These are phyloP conservation scores for Sebastes iracundus DNA, from an alignment of 2,797 vertebrate genomes.

Conservation along the genomic window DNA sequence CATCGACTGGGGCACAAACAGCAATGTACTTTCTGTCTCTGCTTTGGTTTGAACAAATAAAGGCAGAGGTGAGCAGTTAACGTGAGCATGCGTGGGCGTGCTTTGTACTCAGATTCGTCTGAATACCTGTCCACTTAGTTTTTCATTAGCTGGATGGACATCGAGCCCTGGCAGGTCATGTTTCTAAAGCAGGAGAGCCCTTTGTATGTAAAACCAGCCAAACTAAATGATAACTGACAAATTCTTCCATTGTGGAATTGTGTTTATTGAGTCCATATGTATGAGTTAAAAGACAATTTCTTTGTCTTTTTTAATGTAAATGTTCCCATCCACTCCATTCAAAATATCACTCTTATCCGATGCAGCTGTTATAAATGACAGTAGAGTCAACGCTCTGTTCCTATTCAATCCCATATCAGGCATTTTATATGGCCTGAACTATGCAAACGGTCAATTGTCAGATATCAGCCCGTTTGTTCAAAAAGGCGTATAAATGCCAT, in stretches of 20 bases:
- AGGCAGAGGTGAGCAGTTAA: background rate
- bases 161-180: background rate
- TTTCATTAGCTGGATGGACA: background rate
- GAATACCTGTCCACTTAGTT: too few species aligned
- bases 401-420: background rate
- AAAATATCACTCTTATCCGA: background rate
- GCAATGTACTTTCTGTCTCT: background rate
- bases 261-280: background rate
- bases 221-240: background rate
- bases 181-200: background rate
- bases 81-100: background rate
- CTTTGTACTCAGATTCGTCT: background rate
- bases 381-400: background rate
- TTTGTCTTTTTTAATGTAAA: background rate
- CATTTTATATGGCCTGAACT: background rate
- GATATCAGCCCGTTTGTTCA: too few species aligned
- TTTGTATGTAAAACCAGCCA: background rate
- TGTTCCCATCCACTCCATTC: background rate
- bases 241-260: background rate
- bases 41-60: background rate
- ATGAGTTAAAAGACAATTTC: too few species aligned
- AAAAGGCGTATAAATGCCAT: too few species aligned
- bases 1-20: background rate
- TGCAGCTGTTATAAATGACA: background rate
- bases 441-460: too few species aligned